Evolutionary conservation across 2,113 vertebrate species (phyloP).

Genomic region (Gallinago paraguaiae): DNA sequence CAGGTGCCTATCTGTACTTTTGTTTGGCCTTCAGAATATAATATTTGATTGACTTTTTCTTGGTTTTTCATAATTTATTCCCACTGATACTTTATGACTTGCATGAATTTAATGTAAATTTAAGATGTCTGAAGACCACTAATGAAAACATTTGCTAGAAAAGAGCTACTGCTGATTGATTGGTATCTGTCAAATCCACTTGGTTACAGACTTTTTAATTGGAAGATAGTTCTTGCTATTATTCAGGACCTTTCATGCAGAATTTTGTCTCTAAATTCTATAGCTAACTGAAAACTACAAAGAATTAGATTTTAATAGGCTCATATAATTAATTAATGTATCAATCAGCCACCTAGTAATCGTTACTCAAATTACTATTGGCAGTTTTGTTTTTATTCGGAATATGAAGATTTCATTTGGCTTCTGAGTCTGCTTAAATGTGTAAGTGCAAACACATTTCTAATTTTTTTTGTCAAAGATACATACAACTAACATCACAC

Average conservation of each 20-base stretch:
- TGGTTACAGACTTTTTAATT: slow-evolving; percentile 7
- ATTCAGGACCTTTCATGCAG: not conserved
- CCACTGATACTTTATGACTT: not conserved
- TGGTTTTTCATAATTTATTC: not conserved
- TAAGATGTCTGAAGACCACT: not conserved
- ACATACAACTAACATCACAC: not conserved
- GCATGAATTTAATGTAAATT: not conserved
- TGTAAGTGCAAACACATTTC: not conserved
- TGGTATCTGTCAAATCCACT: not conserved
- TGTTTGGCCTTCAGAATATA: not conserved
- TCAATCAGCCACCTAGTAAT: not conserved
- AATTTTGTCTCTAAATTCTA: not conserved
- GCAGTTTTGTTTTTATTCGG: not conserved
- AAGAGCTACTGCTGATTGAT: not conserved
- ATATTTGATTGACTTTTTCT: not conserved
- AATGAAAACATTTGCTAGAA: not conserved
- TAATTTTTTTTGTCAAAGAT: not conserved
- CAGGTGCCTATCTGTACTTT: not conserved
- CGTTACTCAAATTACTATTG: not conserved
- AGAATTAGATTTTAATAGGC: not conserved
- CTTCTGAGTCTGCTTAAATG: not conserved
- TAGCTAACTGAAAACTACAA: not conserved
- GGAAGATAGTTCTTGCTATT: slow-evolving; percentile 18
- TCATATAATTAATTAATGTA: slow-evolving; percentile 20
- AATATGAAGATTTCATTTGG: not conserved